Evolutionary conservation across 2,113 vertebrate species (phyloP).

Genomic region (Pelecanus crispus): DNA sequence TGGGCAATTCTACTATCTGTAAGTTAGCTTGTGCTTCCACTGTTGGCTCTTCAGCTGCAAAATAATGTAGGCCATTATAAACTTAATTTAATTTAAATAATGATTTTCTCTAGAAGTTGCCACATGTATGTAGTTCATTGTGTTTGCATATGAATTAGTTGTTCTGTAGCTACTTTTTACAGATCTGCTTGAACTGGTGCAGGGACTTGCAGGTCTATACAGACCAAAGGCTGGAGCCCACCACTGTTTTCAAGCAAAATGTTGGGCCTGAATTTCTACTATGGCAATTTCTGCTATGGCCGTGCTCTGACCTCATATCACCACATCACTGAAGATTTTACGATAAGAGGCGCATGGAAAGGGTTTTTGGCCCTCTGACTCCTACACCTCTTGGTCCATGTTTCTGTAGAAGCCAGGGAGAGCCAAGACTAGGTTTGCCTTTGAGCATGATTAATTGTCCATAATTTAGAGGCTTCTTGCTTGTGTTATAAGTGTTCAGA

Average conservation of each 20-base stretch:
- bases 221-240: not conserved
- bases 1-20: not conserved
- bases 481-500: not conserved
- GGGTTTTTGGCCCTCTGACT: not conserved
- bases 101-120: not conserved
- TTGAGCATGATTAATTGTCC: not conserved
- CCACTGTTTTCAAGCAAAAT: not conserved
- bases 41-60: not conserved
- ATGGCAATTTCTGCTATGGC: not conserved
- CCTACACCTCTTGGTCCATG: not conserved
- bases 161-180: not conserved
- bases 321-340: not conserved
- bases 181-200: not conserved
- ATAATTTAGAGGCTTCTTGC: not conserved
- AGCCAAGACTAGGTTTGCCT: not conserved
- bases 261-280: not conserved
- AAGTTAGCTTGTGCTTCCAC: not conserved
- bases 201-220: not conserved
- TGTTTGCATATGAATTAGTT: not conserved
- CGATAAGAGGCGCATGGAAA: not conserved
- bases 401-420: not conserved
- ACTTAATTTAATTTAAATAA: not conserved
- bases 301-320: rapidly evolving
- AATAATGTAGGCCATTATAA: not conserved
- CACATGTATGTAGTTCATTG: not conserved